Conservation (phyloP, 2,797 vertebrate genomes). For the Molothrus ater region DNA sequence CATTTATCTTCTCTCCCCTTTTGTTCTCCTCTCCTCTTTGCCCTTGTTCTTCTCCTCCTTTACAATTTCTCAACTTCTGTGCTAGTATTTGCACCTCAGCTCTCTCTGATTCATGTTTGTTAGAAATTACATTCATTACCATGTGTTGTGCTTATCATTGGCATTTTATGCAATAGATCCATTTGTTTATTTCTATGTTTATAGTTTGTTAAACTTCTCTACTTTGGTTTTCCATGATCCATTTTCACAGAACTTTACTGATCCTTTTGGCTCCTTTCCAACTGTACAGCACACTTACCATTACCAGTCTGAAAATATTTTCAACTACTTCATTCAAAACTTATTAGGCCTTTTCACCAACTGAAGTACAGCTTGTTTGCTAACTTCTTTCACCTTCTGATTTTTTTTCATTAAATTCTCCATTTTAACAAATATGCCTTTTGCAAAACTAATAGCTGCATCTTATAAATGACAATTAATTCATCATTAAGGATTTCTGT, state of each 20-base stretch:
- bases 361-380: neutral
- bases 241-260: neutral
- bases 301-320: neutral
- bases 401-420: neutral
- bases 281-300: neutral
- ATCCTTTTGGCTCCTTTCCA: neutral
- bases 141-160: neutral
- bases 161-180: neutral
- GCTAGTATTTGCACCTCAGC: neutral
- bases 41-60: neutral
- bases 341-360: neutral
- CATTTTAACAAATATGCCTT: neutral
- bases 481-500: neutral
- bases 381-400: neutral
- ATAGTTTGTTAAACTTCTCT: neutral
- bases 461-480: neutral
- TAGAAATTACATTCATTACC: neutral
- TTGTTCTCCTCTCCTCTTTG: neutral
- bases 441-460: neutral
- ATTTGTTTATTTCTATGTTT: neutral
- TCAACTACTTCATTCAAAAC: neutral
- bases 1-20: neutral
- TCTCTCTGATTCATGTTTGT: neutral
- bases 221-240: neutral
- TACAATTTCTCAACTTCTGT: neutral